Percentiles rank a stretch among this genome's conserved stretches.
Conservation (phyloP, 2,888 invertebrate genomes). For the Pharmacophagus antenor region DNA sequence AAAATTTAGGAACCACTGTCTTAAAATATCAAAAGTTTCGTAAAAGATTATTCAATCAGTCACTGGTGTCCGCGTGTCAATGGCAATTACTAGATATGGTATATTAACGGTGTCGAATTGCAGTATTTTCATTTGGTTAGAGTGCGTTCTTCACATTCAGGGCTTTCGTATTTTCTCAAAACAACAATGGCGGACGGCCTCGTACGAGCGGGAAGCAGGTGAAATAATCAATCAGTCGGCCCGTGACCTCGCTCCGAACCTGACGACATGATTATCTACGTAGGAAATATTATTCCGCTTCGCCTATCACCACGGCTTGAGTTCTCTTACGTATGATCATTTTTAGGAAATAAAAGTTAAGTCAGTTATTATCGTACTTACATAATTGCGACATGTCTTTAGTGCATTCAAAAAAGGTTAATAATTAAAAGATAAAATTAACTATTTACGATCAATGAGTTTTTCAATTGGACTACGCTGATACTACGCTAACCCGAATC, state of each 20-base stretch:
- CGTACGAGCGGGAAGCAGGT: constrained; percentile 55
- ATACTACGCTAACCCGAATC: too few relatives aligned
- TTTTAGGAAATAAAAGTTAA: neutral
- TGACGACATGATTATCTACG: constrained; percentile 29
- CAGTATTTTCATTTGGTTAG: neutral
- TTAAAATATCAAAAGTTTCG: too few relatives aligned
- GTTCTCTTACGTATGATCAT: neutral
- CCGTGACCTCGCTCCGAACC: constrained; percentile 44
- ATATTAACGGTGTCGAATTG: neutral
- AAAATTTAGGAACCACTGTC: too few relatives aligned
- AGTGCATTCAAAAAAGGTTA: too few relatives aligned
- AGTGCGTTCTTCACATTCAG: constrained; percentile 31
- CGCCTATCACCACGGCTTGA: constrained; percentile 9
- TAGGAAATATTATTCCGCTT: constrained; percentile 23
- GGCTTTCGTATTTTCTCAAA: constrained; percentile 46
- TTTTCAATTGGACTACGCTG: too few relatives aligned
- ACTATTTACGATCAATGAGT: too few relatives aligned
- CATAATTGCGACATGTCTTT: too few relatives aligned
- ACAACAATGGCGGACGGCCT: constrained; percentile 59
- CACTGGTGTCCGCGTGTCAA: too few relatives aligned
- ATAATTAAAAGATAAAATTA: too few relatives aligned
- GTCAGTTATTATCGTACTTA: neutral
- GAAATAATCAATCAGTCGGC: constrained; percentile 67
- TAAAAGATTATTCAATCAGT: too few relatives aligned
- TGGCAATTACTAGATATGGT: neutral